Conservation (phyloP, 2,797 vertebrate species). For the Pangasius mekongensis region DNA sequence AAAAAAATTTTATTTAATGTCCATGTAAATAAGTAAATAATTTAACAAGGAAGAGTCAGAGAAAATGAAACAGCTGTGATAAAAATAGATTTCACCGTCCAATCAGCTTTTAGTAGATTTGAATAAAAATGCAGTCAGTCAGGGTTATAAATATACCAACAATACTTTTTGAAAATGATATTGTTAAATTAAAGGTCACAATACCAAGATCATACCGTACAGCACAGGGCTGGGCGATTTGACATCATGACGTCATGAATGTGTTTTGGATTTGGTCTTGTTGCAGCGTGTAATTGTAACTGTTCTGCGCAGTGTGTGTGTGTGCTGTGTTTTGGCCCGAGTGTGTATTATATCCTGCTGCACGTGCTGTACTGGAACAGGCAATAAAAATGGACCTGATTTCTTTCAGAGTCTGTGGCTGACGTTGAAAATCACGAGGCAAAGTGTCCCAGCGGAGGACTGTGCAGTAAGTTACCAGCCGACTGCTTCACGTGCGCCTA, state of each 20-base stretch:
- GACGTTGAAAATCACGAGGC: conserved; percentile 61
- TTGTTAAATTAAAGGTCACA: not conserved
- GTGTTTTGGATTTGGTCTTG: not conserved
- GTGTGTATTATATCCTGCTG: not conserved
- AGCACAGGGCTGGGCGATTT: not conserved
- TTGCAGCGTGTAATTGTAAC: not conserved
- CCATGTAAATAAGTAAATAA: not conserved
- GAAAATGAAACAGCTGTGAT: not conserved
- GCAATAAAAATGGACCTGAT: too few relatives aligned
- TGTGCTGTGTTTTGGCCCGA: not conserved
- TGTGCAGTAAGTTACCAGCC: conserved; percentile 84
- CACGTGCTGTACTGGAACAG: not conserved
- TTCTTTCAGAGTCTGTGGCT: conserved; percentile 62
- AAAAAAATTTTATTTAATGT: not conserved
- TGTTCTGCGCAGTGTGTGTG: not conserved
- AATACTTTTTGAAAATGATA: not conserved
- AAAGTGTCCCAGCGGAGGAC: conserved; percentile 88
- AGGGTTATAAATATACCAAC: not conserved
- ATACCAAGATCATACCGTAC: not conserved
- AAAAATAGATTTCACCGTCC: not conserved
- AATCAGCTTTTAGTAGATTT: not conserved
- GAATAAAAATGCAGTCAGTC: not conserved
- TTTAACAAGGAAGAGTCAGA: not conserved
- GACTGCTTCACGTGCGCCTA: conserved; percentile 85
- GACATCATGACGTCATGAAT: not conserved